Evolutionary conservation across 1,140 invertebrate genomes (phyloP).

Genomic region (Diabrotica virgifera): DNA sequence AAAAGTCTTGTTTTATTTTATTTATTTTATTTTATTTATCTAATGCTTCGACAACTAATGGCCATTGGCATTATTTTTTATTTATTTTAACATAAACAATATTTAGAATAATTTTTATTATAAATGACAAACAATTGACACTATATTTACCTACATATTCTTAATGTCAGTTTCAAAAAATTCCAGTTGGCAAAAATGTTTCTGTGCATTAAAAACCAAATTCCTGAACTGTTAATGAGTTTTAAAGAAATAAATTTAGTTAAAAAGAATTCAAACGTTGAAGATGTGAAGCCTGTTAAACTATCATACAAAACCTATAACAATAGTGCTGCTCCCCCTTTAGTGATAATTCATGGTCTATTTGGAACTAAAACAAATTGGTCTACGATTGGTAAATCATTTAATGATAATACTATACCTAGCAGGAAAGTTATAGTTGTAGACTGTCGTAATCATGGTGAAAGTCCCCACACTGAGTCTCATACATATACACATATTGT

Average conservation of each 20-base stretch:
- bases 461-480: conserved; percentile 70
- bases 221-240: conserved; percentile 41
- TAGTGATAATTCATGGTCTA: background rate
- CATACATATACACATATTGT: conserved; percentile 70
- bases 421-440: conserved; percentile 66
- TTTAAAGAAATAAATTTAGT: conserved; percentile 65
- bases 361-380: background rate
- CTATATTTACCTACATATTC: no score
- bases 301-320: background rate
- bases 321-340: conserved; percentile 43
- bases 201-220: background rate
- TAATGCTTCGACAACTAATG: no score
- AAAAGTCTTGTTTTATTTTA: no score
- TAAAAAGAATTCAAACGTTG: background rate
- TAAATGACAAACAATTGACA: no score
- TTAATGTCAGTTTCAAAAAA: background rate
- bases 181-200: background rate
- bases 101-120: no score
- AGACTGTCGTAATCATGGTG: conserved; percentile 87
- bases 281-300: background rate
- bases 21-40: no score
- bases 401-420: conserved; percentile 58
- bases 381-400: conserved; percentile 55
- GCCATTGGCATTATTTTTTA: no score
- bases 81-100: no score